A percentile compares a stretch with the other conserved stretches of the same genome.
These are phyloP conservation scores for Unio delphinus DNA, from an alignment of 2,888 invertebrate genomes.

Conservation along the genomic window DNA sequence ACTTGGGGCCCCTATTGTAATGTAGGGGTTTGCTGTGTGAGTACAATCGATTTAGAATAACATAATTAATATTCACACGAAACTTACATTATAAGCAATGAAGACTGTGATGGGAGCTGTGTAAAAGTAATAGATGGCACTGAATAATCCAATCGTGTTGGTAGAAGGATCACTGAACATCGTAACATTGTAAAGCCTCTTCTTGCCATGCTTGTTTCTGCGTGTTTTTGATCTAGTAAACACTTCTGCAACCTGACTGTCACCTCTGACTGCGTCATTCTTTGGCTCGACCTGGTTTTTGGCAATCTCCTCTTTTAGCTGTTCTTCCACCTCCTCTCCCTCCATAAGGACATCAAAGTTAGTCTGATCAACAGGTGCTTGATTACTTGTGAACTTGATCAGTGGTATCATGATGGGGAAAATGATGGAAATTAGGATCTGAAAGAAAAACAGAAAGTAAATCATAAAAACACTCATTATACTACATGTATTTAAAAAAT, in stretches of 20 bases:
- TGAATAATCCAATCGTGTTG: slow-evolving; percentile 47
- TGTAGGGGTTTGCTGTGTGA: too few species aligned
- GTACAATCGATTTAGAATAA: too few species aligned
- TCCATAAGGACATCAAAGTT: slow-evolving; percentile 37
- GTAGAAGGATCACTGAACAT: slow-evolving; percentile 34
- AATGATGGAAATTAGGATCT: slow-evolving; percentile 60
- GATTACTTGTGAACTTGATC: slow-evolving; percentile 59
- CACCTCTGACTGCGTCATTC: not conserved
- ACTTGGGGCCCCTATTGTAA: too few species aligned
- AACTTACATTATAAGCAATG: slow-evolving; percentile 60
- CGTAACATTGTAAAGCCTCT: slow-evolving; percentile 49
- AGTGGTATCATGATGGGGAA: slow-evolving; percentile 59
- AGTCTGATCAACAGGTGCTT: slow-evolving; percentile 25
- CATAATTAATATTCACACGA: not conserved
- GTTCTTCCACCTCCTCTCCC: slow-evolving; percentile 17
- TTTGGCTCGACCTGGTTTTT: slow-evolving; percentile 19
- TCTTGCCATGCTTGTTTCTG: slow-evolving; percentile 18
- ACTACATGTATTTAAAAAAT: too few species aligned
- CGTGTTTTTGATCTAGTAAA: slow-evolving; percentile 26
- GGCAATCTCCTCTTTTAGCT: slow-evolving; percentile 20
- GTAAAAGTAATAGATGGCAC: slow-evolving; percentile 66
- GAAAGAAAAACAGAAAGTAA: slow-evolving; percentile 12
- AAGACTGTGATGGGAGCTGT: slow-evolving; percentile 70
- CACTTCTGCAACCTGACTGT: slow-evolving; percentile 19
- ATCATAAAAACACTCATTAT: not conserved